Conservation (phyloP, 2,888 invertebrate genomes). For the Drosophila planitibia region DNA sequence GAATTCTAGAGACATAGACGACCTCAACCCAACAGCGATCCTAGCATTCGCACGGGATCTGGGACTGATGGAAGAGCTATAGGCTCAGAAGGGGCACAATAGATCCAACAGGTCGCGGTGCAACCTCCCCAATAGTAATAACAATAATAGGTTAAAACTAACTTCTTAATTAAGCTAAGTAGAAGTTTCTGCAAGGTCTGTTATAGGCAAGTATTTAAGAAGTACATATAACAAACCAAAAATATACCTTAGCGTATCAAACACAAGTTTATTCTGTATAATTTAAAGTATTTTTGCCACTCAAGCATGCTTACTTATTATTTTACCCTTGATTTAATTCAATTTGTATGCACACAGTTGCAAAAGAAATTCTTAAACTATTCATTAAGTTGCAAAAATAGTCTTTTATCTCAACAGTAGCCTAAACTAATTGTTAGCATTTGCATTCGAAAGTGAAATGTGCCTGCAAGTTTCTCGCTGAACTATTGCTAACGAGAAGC, state of each 20-base stretch:
- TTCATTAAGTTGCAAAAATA: not conserved
- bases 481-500: not conserved
- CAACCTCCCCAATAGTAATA: no score
- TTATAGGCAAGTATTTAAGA: not conserved
- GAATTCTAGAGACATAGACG: no score
- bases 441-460: constrained; percentile 21
- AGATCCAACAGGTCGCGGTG: no score
- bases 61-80: no score
- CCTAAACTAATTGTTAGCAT: constrained; percentile 11
- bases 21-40: no score
- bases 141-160: not conserved
- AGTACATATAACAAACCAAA: not conserved
- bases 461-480: not conserved
- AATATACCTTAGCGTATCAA: not conserved
- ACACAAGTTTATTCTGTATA: not conserved
- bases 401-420: constrained; percentile 3
- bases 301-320: not conserved
- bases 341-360: not conserved
- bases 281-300: not conserved
- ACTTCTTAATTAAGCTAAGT: not conserved
- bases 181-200: not conserved
- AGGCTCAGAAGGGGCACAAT: no score
- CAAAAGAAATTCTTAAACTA: not conserved
- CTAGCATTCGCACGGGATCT: no score
- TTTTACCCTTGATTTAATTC: not conserved